A percentile compares a stretch with the other conserved stretches of the same genome.
Conservation (phyloP, 2,113 vertebrate species). For the Protobothrops flavoviridis region DNA sequence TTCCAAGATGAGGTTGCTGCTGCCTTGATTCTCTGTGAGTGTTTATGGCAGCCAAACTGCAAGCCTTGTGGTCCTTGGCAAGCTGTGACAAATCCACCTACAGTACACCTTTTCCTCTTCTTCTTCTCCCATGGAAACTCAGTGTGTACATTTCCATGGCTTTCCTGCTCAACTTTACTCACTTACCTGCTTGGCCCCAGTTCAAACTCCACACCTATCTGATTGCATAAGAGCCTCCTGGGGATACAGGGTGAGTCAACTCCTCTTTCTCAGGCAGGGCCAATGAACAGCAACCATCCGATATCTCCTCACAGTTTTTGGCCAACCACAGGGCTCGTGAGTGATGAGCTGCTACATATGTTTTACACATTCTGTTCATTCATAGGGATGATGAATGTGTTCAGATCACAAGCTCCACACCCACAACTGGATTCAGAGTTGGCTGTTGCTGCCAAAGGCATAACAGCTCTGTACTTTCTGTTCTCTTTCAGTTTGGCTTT, state of each 20-base stretch:
- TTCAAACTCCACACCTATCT: conserved; percentile 31
- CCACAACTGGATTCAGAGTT: not conserved
- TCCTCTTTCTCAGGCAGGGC: not conserved
- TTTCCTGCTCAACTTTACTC: conserved; percentile 45
- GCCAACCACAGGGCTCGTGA: conserved; percentile 36
- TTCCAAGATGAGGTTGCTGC: not conserved
- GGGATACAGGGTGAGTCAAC: conserved; percentile 18
- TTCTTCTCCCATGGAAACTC: conserved; percentile 6
- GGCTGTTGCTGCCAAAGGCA: conserved; percentile 18
- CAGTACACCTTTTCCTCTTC: not conserved
- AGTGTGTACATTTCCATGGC: conserved; percentile 23
- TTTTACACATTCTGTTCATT: not conserved
- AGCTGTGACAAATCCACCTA: conserved; percentile 10
- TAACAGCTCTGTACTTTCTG: conserved; percentile 37
- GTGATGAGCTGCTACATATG: conserved; percentile 21
- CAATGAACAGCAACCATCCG: conserved; percentile 48
- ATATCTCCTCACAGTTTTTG: conserved; percentile 53
- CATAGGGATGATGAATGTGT: not conserved
- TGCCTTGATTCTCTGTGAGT: not conserved
- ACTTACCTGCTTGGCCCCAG: conserved; percentile 39
- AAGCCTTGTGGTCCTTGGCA: not conserved
- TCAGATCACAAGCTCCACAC: conserved; percentile 19
- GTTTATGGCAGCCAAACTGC: not conserved
- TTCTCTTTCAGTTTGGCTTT: not conserved
- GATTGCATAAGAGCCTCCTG: conserved; percentile 17